Base-by-base conservation (phyloP, 2,888 invertebrate genomes). In the Leptogaster cylindrica region DNA sequence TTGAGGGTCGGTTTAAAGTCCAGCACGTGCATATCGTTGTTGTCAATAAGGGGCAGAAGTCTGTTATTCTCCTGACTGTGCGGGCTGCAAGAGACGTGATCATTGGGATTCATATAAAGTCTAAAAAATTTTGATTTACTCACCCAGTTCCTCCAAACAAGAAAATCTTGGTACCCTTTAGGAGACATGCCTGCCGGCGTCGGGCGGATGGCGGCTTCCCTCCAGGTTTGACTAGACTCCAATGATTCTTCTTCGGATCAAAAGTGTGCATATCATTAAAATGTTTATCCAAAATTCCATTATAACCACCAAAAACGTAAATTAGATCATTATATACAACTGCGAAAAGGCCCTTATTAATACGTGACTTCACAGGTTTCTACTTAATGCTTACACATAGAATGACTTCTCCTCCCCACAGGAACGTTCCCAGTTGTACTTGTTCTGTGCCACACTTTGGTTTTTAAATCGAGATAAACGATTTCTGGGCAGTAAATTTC, bases 131-230 rank as follows among this genome's bases (percentile, higher is more conserved):
- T 20, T 14, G 4, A 18, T n/a, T 20, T 14, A 27, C 73, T 76
- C 80, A 91, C 90, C 93, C 94, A 66, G 95, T 95, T 39, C 96
- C 96, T 50, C 95, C 95, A 83, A 96, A 96, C 66, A 95, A 82
- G 79, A 88, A 95, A 73, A 94, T 85, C 76, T 87, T 85, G 72
- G 89, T 85, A 10, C 85, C 87, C 73, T 90, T 85, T 48, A 91
- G 83, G 75, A 93, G 85, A 77, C 93, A 93, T 61, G 91, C 92
- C 79, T 95, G 95, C 51, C 92, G 82, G 72, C 92, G 81, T 50
- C 91, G 83, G 67, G 86, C 84, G 74, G 86, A 85, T 0, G 89
- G 89, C n/a, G 83, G 79, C 61, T 79, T 78, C 0, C 90, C 90
- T 23, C 78, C 77, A 0, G 87, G 84, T 66, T 83, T 82, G 8